These are phyloP conservation scores for Cecropterus lyciades DNA, from an alignment of 1,140 invertebrate species.

Conservation along the genomic window DNA sequence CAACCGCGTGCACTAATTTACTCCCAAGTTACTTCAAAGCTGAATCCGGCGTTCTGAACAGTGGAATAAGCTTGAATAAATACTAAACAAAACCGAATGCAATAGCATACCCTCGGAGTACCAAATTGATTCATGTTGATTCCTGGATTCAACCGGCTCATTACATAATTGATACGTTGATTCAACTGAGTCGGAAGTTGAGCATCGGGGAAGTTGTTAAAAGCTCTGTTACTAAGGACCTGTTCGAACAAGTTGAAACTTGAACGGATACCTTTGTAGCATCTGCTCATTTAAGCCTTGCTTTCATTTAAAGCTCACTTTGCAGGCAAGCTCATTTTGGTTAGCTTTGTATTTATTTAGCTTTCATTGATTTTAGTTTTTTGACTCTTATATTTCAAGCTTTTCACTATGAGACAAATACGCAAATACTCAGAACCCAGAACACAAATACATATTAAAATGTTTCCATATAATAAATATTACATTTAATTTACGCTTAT, in stretches of 20 bases:
- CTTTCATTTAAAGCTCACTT: background rate
- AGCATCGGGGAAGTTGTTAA: background rate
- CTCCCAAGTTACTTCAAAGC: no score
- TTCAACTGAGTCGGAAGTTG: constrained; percentile 2
- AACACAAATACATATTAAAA: no score
- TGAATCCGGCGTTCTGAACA: no score
- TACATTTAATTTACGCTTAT: no score
- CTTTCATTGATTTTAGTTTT: background rate
- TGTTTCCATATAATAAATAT: no score
- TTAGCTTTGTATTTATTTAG: no score
- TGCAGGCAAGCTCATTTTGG: background rate
- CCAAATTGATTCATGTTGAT: background rate
- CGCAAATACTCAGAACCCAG: no score
- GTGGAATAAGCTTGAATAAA: background rate
- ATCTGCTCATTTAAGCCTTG: constrained; percentile 1
- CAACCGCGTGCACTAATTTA: no score
- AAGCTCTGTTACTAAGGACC: background rate
- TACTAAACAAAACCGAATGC: background rate
- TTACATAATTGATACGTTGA: background rate
- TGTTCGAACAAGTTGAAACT: background rate
- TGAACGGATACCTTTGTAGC: background rate
- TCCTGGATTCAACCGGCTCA: background rate
- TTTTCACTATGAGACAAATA: no score
- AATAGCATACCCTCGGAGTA: no score
- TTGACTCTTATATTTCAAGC: no score